Conservation (phyloP, 1,140 invertebrate species). For the Globodera rostochiensis region DNA sequence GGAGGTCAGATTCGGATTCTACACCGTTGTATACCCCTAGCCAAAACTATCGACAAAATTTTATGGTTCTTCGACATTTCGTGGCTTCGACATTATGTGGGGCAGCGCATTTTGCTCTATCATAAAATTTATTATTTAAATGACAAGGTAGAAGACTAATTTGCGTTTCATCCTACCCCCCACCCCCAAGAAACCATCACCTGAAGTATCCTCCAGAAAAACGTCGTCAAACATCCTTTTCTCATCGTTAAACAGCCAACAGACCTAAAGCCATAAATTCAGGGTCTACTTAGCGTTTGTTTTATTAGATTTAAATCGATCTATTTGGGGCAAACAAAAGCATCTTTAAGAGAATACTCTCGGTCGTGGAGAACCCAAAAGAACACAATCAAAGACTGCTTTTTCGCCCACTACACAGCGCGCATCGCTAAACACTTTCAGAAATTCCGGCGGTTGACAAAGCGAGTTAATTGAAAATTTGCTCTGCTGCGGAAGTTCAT, state of each 20-base stretch:
- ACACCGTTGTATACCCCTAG: no score
- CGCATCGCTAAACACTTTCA: conserved; percentile 64
- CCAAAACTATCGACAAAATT: no score
- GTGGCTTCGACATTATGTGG: no score
- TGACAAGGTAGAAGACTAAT: conserved; percentile 54
- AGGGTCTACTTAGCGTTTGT: background rate
- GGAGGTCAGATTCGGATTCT: no score
- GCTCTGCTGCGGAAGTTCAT: conserved; percentile 61
- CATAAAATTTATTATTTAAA: no score
- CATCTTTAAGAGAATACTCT: conserved; percentile 33
- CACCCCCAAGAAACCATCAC: background rate
- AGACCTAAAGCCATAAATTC: conserved; percentile 50
- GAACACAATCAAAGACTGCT: conserved; percentile 63
- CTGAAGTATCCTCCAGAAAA: conserved; percentile 60
- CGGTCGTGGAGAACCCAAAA: conserved; percentile 62
- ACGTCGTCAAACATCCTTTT: conserved; percentile 62
- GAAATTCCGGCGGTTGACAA: conserved; percentile 52
- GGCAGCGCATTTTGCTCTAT: no score
- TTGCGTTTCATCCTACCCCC: background rate
- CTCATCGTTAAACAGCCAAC: conserved; percentile 65
- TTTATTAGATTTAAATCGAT: no score
- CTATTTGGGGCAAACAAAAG: no score
- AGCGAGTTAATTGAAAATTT: conserved; percentile 64
- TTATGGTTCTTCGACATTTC: no score
- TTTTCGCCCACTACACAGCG: conserved; percentile 54